Conservation (phyloP, 2,888 invertebrate genomes). For the Pandemis corylana region DNA sequence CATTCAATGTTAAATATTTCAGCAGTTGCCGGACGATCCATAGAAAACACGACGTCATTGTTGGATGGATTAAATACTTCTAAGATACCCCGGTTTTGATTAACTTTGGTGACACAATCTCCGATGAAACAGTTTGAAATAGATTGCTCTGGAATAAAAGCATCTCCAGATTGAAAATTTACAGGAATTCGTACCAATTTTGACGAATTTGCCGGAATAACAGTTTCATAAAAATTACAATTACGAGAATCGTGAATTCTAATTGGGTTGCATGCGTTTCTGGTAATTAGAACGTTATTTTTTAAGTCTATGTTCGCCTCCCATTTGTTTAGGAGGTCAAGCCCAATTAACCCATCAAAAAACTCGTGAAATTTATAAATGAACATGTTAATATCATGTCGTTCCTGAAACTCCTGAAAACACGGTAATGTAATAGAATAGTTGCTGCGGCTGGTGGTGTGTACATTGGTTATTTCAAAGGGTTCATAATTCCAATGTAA, state of each 20-base stretch:
- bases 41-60: neutral
- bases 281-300: neutral
- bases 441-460: slow-evolving; percentile 45
- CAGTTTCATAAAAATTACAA: neutral
- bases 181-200: neutral
- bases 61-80: neutral
- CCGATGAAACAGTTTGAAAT: neutral
- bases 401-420: slow-evolving; percentile 46
- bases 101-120: neutral
- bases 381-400: slow-evolving; percentile 24
- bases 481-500: neutral
- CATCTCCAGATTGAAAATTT: neutral
- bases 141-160: neutral
- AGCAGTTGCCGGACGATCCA: neutral
- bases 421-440: slow-evolving; percentile 49
- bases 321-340: slow-evolving; percentile 46
- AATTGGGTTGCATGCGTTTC: neutral
- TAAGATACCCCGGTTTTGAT: neutral
- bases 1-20: neutral
- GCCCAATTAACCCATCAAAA: slow-evolving; percentile 46
- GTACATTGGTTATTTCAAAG: slow-evolving; percentile 36
- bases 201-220: neutral
- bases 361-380: slow-evolving; percentile 43
- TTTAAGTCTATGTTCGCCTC: slow-evolving; percentile 41
- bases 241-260: neutral